Evolutionary conservation across 2,113 vertebrate species (phyloP), one percentile per base, ranked within the genome.

Genomic region (Trichomycterus rosablanca): DNA sequence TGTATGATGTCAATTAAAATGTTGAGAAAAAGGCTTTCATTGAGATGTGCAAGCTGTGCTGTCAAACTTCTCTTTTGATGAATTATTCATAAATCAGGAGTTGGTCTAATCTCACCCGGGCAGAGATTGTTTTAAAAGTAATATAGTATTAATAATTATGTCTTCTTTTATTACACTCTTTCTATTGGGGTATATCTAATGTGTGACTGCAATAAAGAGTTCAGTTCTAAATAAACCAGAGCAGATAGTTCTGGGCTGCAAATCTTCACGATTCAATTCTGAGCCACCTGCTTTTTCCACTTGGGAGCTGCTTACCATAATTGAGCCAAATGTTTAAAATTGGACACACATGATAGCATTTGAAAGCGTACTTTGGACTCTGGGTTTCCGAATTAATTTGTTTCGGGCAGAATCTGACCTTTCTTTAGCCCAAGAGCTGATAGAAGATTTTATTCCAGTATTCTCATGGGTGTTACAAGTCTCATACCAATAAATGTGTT

Each of bases 91-190:
- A 79, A 68, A 80, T 57, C 60, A 66, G 77, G 73, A 56, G 50
- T 76, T 56, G 46, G 60, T 77, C 82, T 81, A 81, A 87, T 84
- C 78, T 78, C 67, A 74, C 74, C 74, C 78, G 66, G 75, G 76
- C 69, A 72, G 63, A 45, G 59, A 37, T 67, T 45, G 68, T 76
- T 69, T 63, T 48, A 39, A 12, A 48, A 12, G 70, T 58, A 74
- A 70, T 77, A 78, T 77, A 60, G 82, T 66, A 81, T 76, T 71
- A 73, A 71, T 81, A 82, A 81, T 74, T 12, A 69, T 63, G 23
- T 30, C 63, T 52, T 66, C 46, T 39, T 59, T 54, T 22, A 55
- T 55, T 65, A 57, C n/a, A n/a, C 50, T 39, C 56, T 70, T 44
- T 57, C 59, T 78, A 78, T 65, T 61, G 44, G 55, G 35, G 72